Evolutionary conservation across 2,113 vertebrate species (phyloP).

Genomic region (Pyxicephalus adspersus): DNA sequence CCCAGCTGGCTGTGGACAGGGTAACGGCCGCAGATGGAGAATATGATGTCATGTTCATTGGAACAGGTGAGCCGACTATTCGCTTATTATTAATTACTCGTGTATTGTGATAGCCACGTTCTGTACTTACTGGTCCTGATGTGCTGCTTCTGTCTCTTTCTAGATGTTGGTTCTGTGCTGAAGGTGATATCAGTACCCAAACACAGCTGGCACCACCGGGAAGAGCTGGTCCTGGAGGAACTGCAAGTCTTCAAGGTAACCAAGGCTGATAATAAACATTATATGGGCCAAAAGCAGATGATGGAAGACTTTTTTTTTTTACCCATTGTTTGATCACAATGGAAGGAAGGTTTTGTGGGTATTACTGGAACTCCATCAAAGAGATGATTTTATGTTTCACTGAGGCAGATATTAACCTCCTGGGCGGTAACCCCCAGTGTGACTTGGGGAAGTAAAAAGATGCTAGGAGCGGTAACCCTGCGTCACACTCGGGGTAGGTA

Average conservation of each 20-base stretch:
- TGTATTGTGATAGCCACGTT: neutral
- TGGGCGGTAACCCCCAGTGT: no score
- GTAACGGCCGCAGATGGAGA: conserved; percentile 89
- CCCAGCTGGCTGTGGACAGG: conserved; percentile 84
- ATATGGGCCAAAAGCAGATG: neutral
- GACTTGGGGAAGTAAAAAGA: no score
- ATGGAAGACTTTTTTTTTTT: no score
- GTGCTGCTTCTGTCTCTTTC: neutral
- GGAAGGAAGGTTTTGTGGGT: no score
- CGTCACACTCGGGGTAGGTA: no score
- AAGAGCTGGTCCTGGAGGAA: conserved; percentile 91
- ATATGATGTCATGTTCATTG: conserved; percentile 95
- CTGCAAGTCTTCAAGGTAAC: conserved; percentile 91
- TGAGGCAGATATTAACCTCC: no score
- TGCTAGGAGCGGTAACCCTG: no score
- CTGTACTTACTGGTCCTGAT: neutral
- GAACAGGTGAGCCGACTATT: conserved; percentile 78
- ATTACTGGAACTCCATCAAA: no score
- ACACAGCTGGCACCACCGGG: conserved; percentile 82
- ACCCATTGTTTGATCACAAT: no score
- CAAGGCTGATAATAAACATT: conserved; percentile 24
- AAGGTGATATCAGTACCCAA: conserved; percentile 94
- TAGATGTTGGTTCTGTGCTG: conserved; percentile 88
- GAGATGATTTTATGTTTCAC: no score
- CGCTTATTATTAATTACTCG: no score